Conservation (phyloP, 2,888 invertebrate genomes). For the Idaea aversata region DNA sequence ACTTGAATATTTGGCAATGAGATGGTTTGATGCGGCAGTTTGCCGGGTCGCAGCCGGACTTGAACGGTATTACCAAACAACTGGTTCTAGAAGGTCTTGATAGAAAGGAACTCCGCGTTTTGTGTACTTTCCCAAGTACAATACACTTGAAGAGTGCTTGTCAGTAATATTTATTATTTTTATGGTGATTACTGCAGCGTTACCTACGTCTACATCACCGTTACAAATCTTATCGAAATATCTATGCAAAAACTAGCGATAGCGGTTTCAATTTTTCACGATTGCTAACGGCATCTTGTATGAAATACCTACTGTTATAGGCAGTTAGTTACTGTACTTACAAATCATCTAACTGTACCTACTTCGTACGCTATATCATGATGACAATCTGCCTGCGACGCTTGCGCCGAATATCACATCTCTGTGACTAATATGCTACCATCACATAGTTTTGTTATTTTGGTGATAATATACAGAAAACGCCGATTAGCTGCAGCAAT, state of each 20-base stretch:
- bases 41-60: constrained; percentile 3
- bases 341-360: not conserved
- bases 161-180: not conserved
- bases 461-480: too few relatives aligned
- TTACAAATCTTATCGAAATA: not conserved
- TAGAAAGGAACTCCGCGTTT: constrained; percentile 12
- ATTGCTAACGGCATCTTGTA: not conserved
- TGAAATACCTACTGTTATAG: not conserved
- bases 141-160: not conserved
- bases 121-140: not conserved
- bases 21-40: constrained; percentile 15
- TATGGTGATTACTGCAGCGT: not conserved
- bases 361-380: not conserved
- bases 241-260: not conserved
- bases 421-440: too few relatives aligned
- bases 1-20: constrained; percentile 22
- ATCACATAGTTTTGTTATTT: too few relatives aligned
- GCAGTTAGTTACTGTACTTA: not conserved
- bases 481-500: too few relatives aligned
- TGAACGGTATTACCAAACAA: constrained; percentile 20
- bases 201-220: not conserved
- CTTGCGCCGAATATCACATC: too few relatives aligned
- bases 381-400: too few relatives aligned
- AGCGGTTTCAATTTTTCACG: not conserved
- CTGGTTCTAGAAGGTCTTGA: constrained; percentile 22